Evolutionary conservation across 2,888 invertebrate genomes (phyloP), one percentile per base, ranked within the genome.

Genomic region (Pomacea canaliculata): DNA sequence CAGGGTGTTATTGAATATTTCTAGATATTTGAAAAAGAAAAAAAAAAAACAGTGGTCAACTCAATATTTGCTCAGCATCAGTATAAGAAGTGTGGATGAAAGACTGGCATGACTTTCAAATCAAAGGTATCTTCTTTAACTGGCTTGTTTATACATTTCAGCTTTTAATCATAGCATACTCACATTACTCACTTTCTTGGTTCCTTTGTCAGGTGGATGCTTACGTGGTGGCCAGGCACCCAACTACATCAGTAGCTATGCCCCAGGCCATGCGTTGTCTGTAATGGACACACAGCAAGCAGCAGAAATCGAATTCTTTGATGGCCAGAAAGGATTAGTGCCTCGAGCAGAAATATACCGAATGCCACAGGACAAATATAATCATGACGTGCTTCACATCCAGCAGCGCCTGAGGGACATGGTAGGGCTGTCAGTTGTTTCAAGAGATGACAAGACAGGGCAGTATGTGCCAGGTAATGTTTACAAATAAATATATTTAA

Each of bases 231-330:
- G 88, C 87, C 9, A 83, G 82, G 10, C 87, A 89, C 75, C 87
- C 89, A 9, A 80, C 76, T 88, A 85, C 80, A 80, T 80, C 67
- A 85, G 82, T 76, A 89, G 89, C 78, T 89, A 87, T 78, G 87
- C 89, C 16, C 89, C 89, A 16, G 89, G 84, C 18, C 80, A 83
- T 9, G 84, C 88, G n/a, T 73, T 82, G 27, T 46, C 69, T 12
- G 67, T 77, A 12, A 49, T 76, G 18, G 73, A 76, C 18, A 46
- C 69, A 19, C 71, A n/a, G 7, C 76, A 76, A 70, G 56, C 60
- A 56, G 65, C 76, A 3, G 48, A 77, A 37, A 81, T 89, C 8
- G 77, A 83, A 51, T 88, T 89, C 80, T 89, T 88, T 78, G 88
- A 89, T 48, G 76, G 71, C 74, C 85, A 83, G 48, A 83, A 87